These are phyloP conservation scores for Steromphala cineraria DNA, from an alignment of 2,888 invertebrate genomes.

Conservation along the genomic window DNA sequence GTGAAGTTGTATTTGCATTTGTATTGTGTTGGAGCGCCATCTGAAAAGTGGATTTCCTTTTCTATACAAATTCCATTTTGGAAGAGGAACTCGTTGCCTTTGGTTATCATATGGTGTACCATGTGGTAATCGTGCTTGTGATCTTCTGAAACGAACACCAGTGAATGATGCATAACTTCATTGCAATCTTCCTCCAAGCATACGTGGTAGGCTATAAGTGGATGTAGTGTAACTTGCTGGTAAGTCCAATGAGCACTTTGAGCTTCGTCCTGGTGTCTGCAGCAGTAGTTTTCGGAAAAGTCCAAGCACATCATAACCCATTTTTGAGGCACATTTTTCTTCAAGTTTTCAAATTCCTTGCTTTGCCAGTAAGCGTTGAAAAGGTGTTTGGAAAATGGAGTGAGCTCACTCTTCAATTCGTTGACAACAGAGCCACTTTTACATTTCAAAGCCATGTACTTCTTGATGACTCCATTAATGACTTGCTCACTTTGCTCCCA, in stretches of 20 bases:
- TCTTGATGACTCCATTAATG: background rate
- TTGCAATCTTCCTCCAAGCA: background rate
- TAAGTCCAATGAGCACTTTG: constrained; percentile 31
- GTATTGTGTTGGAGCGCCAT: no score
- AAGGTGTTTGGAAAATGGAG: background rate
- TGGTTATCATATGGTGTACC: background rate
- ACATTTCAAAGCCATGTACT: no score
- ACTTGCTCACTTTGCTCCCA: background rate
- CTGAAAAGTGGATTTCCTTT: no score
- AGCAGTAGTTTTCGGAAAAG: constrained; percentile 35
- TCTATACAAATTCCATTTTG: no score
- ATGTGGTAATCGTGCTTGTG: background rate
- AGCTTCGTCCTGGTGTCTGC: constrained; percentile 31
- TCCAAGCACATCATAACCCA: constrained; percentile 27
- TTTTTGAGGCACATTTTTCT: background rate
- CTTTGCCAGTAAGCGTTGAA: constrained; percentile 17
- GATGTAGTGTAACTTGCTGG: constrained; percentile 29
- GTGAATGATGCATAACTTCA: background rate
- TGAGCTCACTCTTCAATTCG: background rate
- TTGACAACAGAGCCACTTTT: background rate
- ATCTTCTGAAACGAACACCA: constrained; percentile 19
- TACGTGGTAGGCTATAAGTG: constrained; percentile 25
- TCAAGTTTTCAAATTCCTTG: background rate
- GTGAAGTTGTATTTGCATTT: no score
- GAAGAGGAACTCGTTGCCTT: background rate